Evolutionary conservation across 1,140 invertebrate genomes (phyloP), one percentile per base, ranked within the genome.

Genomic region (Batillaria attramentaria): DNA sequence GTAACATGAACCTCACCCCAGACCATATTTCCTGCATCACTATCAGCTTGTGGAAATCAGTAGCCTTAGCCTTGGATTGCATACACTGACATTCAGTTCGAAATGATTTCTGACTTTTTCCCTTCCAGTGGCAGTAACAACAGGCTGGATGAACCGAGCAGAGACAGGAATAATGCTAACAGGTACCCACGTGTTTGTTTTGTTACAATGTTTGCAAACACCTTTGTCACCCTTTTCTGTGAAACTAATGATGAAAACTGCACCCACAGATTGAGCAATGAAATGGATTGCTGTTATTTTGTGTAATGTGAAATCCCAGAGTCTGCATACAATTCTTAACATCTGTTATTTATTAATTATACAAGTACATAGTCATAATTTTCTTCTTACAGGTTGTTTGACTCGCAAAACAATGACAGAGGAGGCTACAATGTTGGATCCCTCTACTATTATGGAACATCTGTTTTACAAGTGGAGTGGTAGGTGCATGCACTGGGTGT

Each of bases 341-440:
- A n/a, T n/a, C n/a, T n/a, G n/a, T n/a, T n/a, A n/a, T n/a, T n/a
- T n/a, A n/a, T n/a, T n/a, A n/a, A n/a, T n/a, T n/a, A n/a, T n/a
- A n/a, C n/a, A n/a, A n/a, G n/a, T n/a, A n/a, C n/a, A n/a, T n/a
- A n/a, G n/a, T n/a, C n/a, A n/a, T n/a, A n/a, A n/a, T n/a, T n/a
- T 37, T 65, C 81, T 70, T 81, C 41, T 84, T 87, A 28, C 82
- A 89, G 89, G 77, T 37, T 88, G 46, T 90, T 90, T 84, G 86
- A 90, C 72, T 89, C 89, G 2, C 89, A 90, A 82, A 90, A 90
- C 80, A 90, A 89, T 72, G 81, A 88, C 65, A 79, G 88, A 77
- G 89, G 89, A 42, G 89, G 89, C 41, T 90, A 90, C 75, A 90
- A 89, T 83, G 87, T 89, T 13, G 88, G 89, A 18, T 87, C 83